A percentile compares a stretch with the other conserved stretches of the same genome.
phyloP scores from a whole-genome alignment of 1,140 invertebrate species.

The Microplitis demolitor region DNA sequence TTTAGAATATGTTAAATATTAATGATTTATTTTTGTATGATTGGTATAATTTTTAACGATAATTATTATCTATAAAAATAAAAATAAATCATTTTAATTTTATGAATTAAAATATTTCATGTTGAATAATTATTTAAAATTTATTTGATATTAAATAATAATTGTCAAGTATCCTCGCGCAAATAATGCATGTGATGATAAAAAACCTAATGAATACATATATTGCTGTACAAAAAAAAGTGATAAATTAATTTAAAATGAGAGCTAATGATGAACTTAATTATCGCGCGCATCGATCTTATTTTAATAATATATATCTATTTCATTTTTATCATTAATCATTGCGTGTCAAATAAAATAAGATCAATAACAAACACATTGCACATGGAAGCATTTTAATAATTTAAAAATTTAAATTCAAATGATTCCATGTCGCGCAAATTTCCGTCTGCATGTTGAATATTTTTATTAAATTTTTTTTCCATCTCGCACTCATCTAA shows the following conservation, averaged over 20 bases:
- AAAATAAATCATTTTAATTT: no score
- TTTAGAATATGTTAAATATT: no score
- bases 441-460: not conserved
- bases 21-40: no score
- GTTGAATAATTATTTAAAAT: no score
- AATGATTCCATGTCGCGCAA: conserved; percentile 21
- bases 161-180: conserved; percentile 56
- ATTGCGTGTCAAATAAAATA: conserved; percentile 26
- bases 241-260: conserved; percentile 23
- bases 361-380: conserved; percentile 28
- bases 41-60: no score
- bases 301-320: conserved; percentile 30
- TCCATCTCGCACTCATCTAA: no score
- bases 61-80: no score
- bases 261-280: conserved; percentile 36
- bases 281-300: conserved; percentile 44
- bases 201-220: conserved; percentile 10
- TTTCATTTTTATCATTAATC: conserved; percentile 9
- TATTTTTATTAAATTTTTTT: no score
- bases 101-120: no score
- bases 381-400: conserved; percentile 12
- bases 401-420: not conserved
- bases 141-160: no score
- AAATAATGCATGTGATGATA: conserved; percentile 27
- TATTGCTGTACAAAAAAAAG: conserved; percentile 26